Conservation (phyloP, 2,113 vertebrate species). For the Cebidichthys violaceus region DNA sequence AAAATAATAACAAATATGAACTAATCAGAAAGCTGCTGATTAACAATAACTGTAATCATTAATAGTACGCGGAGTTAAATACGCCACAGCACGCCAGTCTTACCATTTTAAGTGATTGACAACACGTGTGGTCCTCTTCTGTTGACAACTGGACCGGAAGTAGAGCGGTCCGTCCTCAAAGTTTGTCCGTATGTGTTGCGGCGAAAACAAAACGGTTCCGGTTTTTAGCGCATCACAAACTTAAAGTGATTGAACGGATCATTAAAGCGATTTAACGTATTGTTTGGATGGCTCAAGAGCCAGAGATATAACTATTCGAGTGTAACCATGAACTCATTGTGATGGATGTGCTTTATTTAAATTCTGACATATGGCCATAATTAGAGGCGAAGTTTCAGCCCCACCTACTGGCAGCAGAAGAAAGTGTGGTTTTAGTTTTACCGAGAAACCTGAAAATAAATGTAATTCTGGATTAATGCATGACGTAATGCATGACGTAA, state of each 20-base stretch:
- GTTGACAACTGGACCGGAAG: conserved; percentile 72
- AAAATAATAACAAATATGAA: conserved; percentile 48
- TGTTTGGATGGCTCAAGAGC: background rate
- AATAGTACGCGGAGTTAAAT: fast-evolving
- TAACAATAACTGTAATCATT: fast-evolving
- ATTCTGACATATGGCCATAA: background rate
- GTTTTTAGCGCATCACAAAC: background rate
- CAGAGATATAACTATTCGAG: background rate
- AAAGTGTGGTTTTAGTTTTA: too few species aligned
- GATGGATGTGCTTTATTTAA: background rate
- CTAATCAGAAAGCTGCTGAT: fast-evolving
- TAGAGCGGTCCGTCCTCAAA: conserved; percentile 12
- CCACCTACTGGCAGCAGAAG: too few species aligned
- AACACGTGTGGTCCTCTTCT: conserved; percentile 29
- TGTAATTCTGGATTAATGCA: too few species aligned
- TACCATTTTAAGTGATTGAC: conserved; percentile 50
- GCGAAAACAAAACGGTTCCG: background rate
- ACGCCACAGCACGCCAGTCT: background rate
- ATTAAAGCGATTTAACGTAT: background rate
- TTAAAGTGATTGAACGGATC: background rate
- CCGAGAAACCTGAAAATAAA: too few species aligned
- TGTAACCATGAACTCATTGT: background rate
- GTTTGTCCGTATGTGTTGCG: background rate
- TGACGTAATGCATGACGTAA: too few species aligned
- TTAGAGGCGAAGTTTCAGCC: background rate